phyloP scores from a whole-genome alignment of 2,888 invertebrate genomes.

The Epinotia bilunana region DNA sequence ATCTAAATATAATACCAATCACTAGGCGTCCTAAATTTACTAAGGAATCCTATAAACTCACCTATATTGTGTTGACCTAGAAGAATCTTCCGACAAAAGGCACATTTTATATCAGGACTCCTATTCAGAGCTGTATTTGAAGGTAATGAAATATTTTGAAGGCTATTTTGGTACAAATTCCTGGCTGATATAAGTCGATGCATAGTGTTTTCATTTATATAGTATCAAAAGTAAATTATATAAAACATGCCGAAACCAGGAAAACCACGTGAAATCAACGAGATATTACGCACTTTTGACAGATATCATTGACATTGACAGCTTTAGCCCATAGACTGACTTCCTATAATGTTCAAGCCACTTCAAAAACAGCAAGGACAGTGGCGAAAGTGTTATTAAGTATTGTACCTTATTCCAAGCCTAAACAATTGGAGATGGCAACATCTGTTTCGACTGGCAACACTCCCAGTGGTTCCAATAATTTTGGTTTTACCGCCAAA shows the following conservation, averaged over 20 bases:
- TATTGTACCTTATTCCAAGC: no score
- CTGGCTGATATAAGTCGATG: slow-evolving; percentile 75
- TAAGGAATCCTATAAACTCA: slow-evolving; percentile 50
- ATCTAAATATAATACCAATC: slow-evolving; percentile 38
- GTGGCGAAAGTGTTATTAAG: no score
- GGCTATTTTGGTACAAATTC: slow-evolving; percentile 73
- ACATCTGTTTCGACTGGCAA: no score
- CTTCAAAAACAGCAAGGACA: not conserved
- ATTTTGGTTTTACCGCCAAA: no score
- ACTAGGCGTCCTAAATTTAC: slow-evolving; percentile 13
- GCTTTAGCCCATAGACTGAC: not conserved
- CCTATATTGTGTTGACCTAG: slow-evolving; percentile 68
- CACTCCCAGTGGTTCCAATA: no score
- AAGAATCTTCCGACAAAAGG: slow-evolving; percentile 74
- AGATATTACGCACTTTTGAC: slow-evolving; percentile 46
- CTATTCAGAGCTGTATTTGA: slow-evolving; percentile 59
- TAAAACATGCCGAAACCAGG: slow-evolving; percentile 63
- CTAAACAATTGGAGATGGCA: no score
- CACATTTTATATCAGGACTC: slow-evolving; percentile 73
- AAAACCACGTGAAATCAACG: slow-evolving; percentile 72
- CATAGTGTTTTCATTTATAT: slow-evolving; percentile 65
- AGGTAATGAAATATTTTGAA: slow-evolving; percentile 64
- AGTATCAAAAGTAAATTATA: slow-evolving; percentile 53
- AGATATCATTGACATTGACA: slow-evolving; percentile 21
- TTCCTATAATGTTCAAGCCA: not conserved